Evolutionary conservation across 2,888 invertebrate genomes (phyloP).

Genomic region (Rhabditoides inermis): DNA sequence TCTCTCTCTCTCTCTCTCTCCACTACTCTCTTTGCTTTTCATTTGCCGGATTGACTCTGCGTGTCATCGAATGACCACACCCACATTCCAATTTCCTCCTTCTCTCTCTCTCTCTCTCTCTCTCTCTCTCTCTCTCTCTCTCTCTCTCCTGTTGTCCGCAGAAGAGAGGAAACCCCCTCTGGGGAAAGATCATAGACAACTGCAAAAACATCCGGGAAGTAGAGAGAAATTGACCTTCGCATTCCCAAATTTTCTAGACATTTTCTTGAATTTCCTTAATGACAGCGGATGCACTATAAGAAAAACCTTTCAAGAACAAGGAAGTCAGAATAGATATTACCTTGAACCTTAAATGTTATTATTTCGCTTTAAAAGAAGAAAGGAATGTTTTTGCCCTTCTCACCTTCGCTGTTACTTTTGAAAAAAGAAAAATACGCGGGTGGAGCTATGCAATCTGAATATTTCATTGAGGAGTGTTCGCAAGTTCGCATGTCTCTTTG

Average conservation of each 20-base stretch:
- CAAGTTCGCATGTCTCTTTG: no score
- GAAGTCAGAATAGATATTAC: background rate
- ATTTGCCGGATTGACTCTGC: background rate
- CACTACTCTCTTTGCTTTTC: no score
- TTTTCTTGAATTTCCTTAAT: no score
- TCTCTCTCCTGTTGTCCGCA: background rate
- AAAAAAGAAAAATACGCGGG: no score
- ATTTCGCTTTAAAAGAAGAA: background rate
- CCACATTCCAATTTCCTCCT: background rate
- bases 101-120: background rate
- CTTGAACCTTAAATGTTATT: background rate
- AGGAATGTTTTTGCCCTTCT: no score
- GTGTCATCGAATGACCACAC: background rate
- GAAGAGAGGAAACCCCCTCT: background rate
- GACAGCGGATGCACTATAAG: background rate
- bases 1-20: constrained; percentile 1
- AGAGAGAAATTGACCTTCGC: no score
- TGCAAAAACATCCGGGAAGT: no score
- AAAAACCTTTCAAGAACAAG: background rate
- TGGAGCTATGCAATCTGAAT: no score
- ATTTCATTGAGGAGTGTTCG: no score
- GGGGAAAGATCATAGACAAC: background rate
- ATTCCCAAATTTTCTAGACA: no score
- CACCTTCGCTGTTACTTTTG: no score
- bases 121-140: background rate